A percentile compares a stretch with the other conserved stretches of the same genome.
phyloP scores from a whole-genome alignment of 2,797 vertebrate genomes.

The Avahi laniger region DNA sequence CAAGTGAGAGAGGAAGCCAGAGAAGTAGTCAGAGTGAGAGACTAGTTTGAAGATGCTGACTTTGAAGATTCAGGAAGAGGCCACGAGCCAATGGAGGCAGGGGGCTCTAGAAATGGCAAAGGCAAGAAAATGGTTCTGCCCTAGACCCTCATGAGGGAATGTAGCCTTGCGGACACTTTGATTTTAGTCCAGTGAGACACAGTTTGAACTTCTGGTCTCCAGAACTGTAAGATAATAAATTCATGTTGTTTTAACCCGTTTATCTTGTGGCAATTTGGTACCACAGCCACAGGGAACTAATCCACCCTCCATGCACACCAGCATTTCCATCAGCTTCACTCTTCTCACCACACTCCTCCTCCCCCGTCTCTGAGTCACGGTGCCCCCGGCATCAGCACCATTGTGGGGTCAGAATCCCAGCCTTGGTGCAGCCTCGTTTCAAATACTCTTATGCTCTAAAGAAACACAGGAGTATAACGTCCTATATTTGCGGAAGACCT shows the following conservation, averaged over 20 bases:
- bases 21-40: neutral
- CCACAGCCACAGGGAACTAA: neutral
- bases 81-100: neutral
- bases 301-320: neutral
- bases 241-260: neutral
- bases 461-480: neutral
- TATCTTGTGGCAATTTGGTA: neutral
- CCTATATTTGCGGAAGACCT: neutral
- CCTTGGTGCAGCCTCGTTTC: neutral
- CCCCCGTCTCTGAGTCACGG: neutral
- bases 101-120: neutral
- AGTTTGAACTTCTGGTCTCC: neutral
- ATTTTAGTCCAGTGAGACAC: neutral
- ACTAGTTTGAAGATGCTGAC: neutral
- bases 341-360: fast-evolving
- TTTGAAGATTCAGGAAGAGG: neutral
- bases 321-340: neutral
- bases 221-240: neutral
- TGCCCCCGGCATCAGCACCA: neutral
- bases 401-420: neutral
- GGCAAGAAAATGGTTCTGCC: too few relatives aligned
- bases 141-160: neutral
- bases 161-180: neutral
- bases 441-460: neutral
- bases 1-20: neutral